Evolutionary conservation across 2,888 invertebrate genomes (phyloP), one percentile per base, ranked within the genome.

Genomic region (Escarpia spicata): DNA sequence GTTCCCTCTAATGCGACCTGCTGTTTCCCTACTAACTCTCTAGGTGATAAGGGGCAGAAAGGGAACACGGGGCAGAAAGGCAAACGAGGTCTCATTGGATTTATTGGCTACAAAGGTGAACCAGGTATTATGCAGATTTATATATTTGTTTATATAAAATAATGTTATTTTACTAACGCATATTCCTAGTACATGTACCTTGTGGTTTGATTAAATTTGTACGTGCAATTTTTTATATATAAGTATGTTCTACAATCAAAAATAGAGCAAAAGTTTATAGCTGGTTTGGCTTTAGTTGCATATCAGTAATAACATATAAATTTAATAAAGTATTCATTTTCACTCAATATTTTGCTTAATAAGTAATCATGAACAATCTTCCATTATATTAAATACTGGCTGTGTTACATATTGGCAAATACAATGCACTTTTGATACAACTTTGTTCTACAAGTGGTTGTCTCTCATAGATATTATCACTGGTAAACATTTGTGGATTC

Each of bases 101-200:
- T 94, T 92, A 93, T 94, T 15, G 94, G 94, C 90, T 94, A 94
- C 93, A 94, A 94, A 90, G 94, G 94, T 19, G 94, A 94, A 92
- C 94, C 94, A 94, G 94, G 94, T 94, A 90, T 15, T 31, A 91
- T 31, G 4, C 90, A n/a, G 43, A 19, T 92, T 43, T 26, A 75
- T 26, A 26, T 6, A 26, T 6, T 75, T 75, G 26, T 0, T 75
- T 75, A 19, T 15, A 45, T 92, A 89, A 75, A 19, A 92, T 45
- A 6, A 6, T 12, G 37, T n/a, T 92, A 15, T 31, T 92, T 31
- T 92, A 45, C 90, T 37, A 45, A 44, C 75, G 19, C 19, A 19
- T 26, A 37, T 44, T 89, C 92, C 31, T 9, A 52, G 52, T 52
- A 37, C 52, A 12, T 52, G 52, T 45, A 45, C 45, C 6, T 9